phyloP scores from a whole-genome alignment of 2,888 invertebrate genomes.

The Trissolcus japonicus region DNA sequence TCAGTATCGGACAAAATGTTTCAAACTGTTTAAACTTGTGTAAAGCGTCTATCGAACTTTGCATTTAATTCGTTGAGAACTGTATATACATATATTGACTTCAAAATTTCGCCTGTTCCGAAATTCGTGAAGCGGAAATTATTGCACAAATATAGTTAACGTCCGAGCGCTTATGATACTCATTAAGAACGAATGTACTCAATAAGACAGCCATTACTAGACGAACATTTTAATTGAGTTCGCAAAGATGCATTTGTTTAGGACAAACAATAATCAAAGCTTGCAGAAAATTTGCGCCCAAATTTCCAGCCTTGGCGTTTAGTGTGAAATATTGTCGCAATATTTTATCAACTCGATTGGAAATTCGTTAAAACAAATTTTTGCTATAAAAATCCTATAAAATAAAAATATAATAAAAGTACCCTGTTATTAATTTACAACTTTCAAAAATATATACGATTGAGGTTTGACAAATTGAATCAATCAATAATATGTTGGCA shows the following conservation, averaged over 20 bases:
- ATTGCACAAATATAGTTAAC: constrained; percentile 24
- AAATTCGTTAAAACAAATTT: not conserved
- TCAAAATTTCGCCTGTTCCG: constrained; percentile 3
- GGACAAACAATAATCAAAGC: constrained; percentile 9
- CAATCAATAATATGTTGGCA: not conserved
- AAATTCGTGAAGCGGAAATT: constrained; percentile 34
- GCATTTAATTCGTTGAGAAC: constrained; percentile 21
- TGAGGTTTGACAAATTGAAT: not conserved
- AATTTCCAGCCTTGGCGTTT: not conserved
- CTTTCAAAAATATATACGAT: too few species aligned
- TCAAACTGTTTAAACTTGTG: constrained; percentile 36
- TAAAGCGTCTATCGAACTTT: constrained; percentile 30
- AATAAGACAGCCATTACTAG: constrained; percentile 18
- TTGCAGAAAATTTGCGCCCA: not conserved
- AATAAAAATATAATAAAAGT: too few species aligned
- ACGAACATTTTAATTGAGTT: constrained; percentile 27
- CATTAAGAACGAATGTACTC: constrained; percentile 32
- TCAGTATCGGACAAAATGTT: constrained; percentile 23
- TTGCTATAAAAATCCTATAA: not conserved
- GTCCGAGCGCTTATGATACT: constrained; percentile 25
- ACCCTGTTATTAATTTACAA: too few species aligned
- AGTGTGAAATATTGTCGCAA: not conserved
- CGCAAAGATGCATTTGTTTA: constrained; percentile 7
- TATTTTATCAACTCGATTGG: too few species aligned
- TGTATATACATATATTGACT: constrained; percentile 9